Base-by-base conservation (phyloP, 2,797 vertebrate genomes). In the Scomberomorus guttatus region DNA sequence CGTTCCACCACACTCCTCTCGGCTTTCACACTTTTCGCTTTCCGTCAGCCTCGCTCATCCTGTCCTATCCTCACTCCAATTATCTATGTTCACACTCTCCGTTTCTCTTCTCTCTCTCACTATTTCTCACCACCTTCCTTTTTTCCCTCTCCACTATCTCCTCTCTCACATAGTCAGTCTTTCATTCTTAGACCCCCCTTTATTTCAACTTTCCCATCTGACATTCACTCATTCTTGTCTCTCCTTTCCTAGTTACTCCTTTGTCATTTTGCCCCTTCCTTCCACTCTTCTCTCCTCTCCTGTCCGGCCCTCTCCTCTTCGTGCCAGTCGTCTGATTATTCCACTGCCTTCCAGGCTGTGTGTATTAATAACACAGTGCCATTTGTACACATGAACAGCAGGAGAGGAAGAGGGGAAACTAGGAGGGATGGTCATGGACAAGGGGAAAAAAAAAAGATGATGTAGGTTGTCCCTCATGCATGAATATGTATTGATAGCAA, bases 61-160 rank as follows among this genome's bases (percentile, higher is more conserved):
- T 11, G 37, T 69, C 72, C 79, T 82, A 48, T 64, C 50, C 50
- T 77, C 78, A 56, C 75, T 78, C 73, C 77, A 83, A 84, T 89
- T 79, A 90, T 83, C 68, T 27, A 42, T 69, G 85, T 77, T 75
- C 76, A 59, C 46, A 65, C 50, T 44, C 22, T 64, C 25, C 17
- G 13, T 44, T 56, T 18, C 22, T 48, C 27, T 56, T 32, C 29
- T 67, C 58, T 24, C 37, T 71, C 57, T 71, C 57, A 71, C 32
- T 9, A 5, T 66, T 32, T 2, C 20, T 50, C 34, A 1, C 64
- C 51, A 50, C 29, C 48, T 12, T 73, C 18, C 9, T n/a, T 39
- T 67, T 77, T 51, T 7, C 17, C 18, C 3, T 64, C 48, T 54
- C 34, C 44, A n/a, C 70, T 52, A 46, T 81, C 48, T 58, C 39